phyloP scores from a whole-genome alignment of 2,113 vertebrate species.

The Hydrolagus affinis region DNA sequence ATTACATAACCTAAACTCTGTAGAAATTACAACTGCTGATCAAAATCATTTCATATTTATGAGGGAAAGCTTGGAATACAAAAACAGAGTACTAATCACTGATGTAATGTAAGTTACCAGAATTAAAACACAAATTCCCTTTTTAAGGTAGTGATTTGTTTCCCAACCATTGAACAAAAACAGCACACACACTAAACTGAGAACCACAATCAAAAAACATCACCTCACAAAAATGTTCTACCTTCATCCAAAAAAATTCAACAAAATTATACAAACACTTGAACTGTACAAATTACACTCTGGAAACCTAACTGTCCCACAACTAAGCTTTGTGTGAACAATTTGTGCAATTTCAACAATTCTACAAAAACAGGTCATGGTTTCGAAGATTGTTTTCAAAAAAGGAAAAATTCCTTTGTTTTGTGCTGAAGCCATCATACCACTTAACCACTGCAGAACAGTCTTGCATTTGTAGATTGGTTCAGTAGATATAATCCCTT shows the following conservation, averaged over 20 bases:
- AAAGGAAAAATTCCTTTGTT: neutral
- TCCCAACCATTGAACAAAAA: neutral
- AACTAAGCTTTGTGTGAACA: neutral
- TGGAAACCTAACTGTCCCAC: neutral
- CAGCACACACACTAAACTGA: neutral
- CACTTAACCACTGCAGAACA: neutral
- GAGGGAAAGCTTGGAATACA: neutral
- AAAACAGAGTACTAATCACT: neutral
- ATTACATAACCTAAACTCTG: no score
- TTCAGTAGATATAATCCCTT: conserved; percentile 25
- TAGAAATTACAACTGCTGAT: neutral
- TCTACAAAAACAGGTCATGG: neutral
- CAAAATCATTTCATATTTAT: neutral
- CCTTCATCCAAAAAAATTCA: neutral
- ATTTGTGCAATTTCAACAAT: neutral
- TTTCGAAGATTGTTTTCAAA: conserved; percentile 12
- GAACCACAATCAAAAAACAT: neutral
- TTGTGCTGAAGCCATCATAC: neutral
- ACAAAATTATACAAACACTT: conserved; percentile 15
- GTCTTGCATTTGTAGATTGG: conserved; percentile 14
- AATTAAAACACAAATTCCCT: neutral
- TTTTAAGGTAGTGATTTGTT: neutral
- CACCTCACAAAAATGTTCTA: neutral
- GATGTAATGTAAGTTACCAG: neutral
- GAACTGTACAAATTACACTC: conserved; percentile 18